phyloP scores from a whole-genome alignment of 2,888 invertebrate species.

The Malachius bipustulatus region DNA sequence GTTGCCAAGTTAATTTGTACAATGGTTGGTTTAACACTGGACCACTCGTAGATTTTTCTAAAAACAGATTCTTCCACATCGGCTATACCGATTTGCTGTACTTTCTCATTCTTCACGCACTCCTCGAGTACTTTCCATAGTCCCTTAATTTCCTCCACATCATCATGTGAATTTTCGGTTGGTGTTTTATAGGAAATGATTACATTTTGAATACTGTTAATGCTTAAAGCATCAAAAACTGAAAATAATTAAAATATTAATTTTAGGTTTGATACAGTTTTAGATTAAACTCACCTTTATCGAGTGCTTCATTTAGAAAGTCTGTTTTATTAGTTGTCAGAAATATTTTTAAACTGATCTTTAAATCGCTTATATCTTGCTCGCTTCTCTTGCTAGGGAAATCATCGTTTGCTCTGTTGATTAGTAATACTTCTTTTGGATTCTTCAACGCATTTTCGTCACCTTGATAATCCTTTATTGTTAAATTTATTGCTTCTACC shows the following conservation, averaged over 20 bases:
- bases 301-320: constrained; percentile 58
- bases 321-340: constrained; percentile 56
- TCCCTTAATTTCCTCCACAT: constrained; percentile 53
- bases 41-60: constrained; percentile 61
- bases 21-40: constrained; percentile 70
- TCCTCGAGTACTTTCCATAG: constrained; percentile 71
- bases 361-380: constrained; percentile 62
- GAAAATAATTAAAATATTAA: constrained; percentile 28
- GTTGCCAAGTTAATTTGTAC: constrained; percentile 87
- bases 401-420: constrained; percentile 50
- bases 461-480: constrained; percentile 38
- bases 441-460: constrained; percentile 18
- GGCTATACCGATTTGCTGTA: constrained; percentile 69
- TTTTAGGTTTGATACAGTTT: background rate
- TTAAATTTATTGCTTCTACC: constrained; percentile 50
- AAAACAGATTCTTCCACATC: constrained; percentile 80
- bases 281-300: constrained; percentile 45
- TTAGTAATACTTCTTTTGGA: constrained; percentile 38
- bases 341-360: constrained; percentile 80
- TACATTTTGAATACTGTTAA: constrained; percentile 67
- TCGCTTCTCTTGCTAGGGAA: constrained; percentile 51
- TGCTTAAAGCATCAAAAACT: constrained; percentile 61
- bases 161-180: constrained; percentile 24
- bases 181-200: constrained; percentile 57
- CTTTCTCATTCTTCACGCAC: constrained; percentile 51